These are phyloP conservation scores for Colostygia pectinataria DNA, from an alignment of 2,888 invertebrate species.

Conservation along the genomic window DNA sequence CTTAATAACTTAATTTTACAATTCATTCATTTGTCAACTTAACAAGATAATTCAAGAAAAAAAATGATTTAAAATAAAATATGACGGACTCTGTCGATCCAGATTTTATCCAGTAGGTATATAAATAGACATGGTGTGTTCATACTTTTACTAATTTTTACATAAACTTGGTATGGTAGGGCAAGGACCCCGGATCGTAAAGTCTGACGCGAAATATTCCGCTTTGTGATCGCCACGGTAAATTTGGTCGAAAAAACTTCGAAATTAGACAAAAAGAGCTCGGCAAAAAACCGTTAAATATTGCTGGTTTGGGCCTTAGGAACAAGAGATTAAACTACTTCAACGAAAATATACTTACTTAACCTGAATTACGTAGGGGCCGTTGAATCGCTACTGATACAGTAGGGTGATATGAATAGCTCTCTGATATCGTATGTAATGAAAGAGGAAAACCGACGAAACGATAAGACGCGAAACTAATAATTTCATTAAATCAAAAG, in stretches of 20 bases:
- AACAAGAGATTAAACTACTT: slow-evolving; percentile 4
- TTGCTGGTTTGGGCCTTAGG: slow-evolving; percentile 5
- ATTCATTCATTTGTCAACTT: too few species aligned
- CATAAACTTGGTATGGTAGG: slow-evolving; percentile 24
- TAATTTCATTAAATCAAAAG: slow-evolving; percentile 36
- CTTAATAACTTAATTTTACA: too few species aligned
- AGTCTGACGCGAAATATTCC: slow-evolving; percentile 23
- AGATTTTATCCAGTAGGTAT: slow-evolving; percentile 25
- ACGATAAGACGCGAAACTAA: slow-evolving; percentile 29
- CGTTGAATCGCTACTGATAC: slow-evolving; percentile 15
- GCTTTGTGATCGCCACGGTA: slow-evolving; percentile 17
- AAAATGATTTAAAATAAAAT: too few species aligned
- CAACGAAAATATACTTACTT: slow-evolving; percentile 1
- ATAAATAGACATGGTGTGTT: slow-evolving; percentile 12
- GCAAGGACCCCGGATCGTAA: slow-evolving; percentile 33
- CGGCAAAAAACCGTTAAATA: slow-evolving; percentile 1
- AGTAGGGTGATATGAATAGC: slow-evolving; percentile 13
- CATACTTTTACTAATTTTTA: slow-evolving; percentile 31
- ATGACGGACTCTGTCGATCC: too few species aligned
- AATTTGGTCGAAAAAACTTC: slow-evolving; percentile 4
- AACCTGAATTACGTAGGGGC: slow-evolving; percentile 4
- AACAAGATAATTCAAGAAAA: too few species aligned
- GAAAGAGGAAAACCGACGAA: slow-evolving; percentile 26
- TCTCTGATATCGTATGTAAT: slow-evolving; percentile 15
- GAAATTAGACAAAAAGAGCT: slow-evolving; percentile 4